Conservation (phyloP, 2,797 vertebrate species). For the Leuciscus waleckii region DNA sequence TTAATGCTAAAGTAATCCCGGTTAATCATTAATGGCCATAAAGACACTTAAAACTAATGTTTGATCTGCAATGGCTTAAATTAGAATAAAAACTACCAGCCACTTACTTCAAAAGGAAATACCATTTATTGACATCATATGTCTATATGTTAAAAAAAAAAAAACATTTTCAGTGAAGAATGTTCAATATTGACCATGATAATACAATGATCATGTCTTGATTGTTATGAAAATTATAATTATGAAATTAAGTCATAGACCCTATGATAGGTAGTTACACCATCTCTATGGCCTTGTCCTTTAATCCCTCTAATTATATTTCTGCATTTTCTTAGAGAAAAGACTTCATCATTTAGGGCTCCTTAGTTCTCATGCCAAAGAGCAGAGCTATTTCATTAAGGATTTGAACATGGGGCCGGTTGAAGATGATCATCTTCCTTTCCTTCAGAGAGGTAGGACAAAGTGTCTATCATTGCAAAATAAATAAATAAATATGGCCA, state of each 20-base stretch:
- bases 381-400: constrained; percentile 84
- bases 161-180: not conserved
- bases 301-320: not conserved
- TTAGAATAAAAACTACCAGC: not conserved
- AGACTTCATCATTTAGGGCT: constrained; percentile 84
- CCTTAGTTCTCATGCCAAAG: constrained; percentile 79
- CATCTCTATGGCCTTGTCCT: not conserved
- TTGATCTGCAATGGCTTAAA: not conserved
- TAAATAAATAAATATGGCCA: not conserved
- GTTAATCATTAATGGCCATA: constrained; percentile 21
- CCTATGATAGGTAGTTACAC: not conserved
- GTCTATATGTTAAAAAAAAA: not conserved
- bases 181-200: too few species aligned
- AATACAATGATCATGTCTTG: not conserved
- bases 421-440: constrained; percentile 91
- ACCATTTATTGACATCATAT: not conserved
- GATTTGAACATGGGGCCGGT: constrained; percentile 80
- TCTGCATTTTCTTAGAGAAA: constrained; percentile 78
- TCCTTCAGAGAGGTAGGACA: constrained; percentile 84
- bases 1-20: not conserved
- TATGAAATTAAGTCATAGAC: not conserved
- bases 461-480: not conserved
- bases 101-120: constrained; percentile 15
- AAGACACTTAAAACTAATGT: constrained; percentile 13
- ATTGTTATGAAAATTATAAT: not conserved